phyloP scores from a whole-genome alignment of 2,888 invertebrate genomes.

The Cerceris rybyensis region DNA sequence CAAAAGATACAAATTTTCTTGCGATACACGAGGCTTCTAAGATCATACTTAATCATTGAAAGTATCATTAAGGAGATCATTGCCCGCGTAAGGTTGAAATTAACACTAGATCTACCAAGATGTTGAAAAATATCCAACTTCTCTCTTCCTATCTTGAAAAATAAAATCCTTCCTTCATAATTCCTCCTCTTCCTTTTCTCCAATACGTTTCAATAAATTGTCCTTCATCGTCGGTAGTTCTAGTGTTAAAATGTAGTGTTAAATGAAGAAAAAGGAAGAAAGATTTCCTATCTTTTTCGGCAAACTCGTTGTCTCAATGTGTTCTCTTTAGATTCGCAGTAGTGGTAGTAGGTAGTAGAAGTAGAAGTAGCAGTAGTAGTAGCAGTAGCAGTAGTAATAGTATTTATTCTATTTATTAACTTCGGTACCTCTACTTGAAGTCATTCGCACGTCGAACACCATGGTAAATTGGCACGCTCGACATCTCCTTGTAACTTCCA shows the following conservation, averaged over 20 bases:
- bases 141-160: too few species aligned
- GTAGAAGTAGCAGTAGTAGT: not conserved
- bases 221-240: not conserved
- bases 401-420: constrained; percentile 72
- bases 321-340: constrained; percentile 2
- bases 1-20: constrained; percentile 1
- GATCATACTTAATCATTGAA: not conserved
- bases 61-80: not conserved
- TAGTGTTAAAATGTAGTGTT: not conserved
- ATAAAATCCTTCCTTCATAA: too few species aligned
- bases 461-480: constrained; percentile 19
- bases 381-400: constrained; percentile 41
- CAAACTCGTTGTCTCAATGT: not conserved
- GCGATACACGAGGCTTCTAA: not conserved
- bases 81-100: too few species aligned
- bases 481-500: constrained; percentile 18
- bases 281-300: not conserved
- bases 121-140: too few species aligned
- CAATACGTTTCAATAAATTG: not conserved
- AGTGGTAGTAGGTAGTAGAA: constrained; percentile 19
- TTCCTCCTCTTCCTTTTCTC: not conserved
- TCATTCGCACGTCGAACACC: constrained; percentile 46
- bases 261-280: not conserved
- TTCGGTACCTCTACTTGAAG: constrained; percentile 47
- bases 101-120: too few species aligned